Base-by-base conservation (phyloP, 2,113 vertebrate species). In the Herpetotheres cachinnans region DNA sequence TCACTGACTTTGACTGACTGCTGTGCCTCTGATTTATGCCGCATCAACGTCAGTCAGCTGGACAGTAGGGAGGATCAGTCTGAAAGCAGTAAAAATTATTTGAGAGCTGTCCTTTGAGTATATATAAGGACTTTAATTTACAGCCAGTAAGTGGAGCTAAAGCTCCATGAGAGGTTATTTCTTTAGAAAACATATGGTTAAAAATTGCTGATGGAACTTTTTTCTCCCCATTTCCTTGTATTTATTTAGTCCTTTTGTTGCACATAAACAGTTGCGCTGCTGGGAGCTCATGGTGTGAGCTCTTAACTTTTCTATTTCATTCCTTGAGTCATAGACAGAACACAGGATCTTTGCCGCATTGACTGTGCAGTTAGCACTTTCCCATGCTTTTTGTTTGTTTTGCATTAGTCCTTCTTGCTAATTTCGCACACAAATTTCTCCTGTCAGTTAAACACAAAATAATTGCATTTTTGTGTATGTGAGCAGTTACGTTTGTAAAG, bases 71-170 rank as follows among this genome's bases (percentile, higher is more conserved):
- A 55, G 44, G 50, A 55, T n/a, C 58, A 66, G n/a, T 61, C 8
- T 40, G 72, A 76, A 83, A 56, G 30, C 67, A 78, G 65, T 29
- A 63, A 84, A 67, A 88, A 26, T 42, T 49, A n/a, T 71, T 27
- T 25, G 56, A 50, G 30, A 85, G 62, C 47, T 83, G 42, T 81
- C 47, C 54, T 87, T 63, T 65, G 40, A 79, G 36, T 32, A 6
- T 58, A 82, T 76, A 26, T 24, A 24, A 78, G 22, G 52, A 95
- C 61, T 96, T 97, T 82, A 95, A 97, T 97, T 97, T 96, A 93
- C 66, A 97, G 79, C 98, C 98, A 98, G 98, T 96, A 98, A 98
- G 98, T 97, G 98, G 98, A 98, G 98, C 98, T 98, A 97, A 97
- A 97, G 97, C 87, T 97, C 98, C 94, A 59, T 2, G 67, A 95